Percentiles rank a stretch among this genome's conserved stretches.
These are phyloP conservation scores for Apamea epomidion DNA, from an alignment of 2,888 invertebrate genomes.

Conservation along the genomic window DNA sequence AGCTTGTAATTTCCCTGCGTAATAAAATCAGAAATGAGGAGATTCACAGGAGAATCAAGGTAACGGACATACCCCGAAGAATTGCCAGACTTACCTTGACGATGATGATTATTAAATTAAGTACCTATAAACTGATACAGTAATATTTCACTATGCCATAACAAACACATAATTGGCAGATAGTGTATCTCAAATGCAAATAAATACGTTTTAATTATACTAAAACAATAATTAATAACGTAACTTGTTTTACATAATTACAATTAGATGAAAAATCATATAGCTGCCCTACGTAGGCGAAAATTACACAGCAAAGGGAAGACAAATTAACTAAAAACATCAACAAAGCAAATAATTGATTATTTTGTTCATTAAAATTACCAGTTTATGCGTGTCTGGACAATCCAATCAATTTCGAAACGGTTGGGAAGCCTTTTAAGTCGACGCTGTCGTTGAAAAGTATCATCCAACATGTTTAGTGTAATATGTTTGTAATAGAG, in stretches of 20 bases:
- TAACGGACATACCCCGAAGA: background rate
- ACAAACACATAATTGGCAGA: background rate
- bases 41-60: background rate
- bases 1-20: background rate
- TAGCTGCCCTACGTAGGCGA: background rate
- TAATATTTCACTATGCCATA: background rate
- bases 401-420: conserved; percentile 50
- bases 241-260: conserved; percentile 6
- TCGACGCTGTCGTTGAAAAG: background rate
- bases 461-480: conserved; percentile 28
- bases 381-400: conserved; percentile 29
- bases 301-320: conserved; percentile 20
- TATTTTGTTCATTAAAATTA: conserved; percentile 54
- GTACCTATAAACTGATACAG: background rate
- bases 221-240: background rate
- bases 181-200: background rate
- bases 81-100: background rate
- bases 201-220: background rate
- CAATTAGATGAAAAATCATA: background rate
- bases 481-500: background rate
- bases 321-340: conserved; percentile 28
- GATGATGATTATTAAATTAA: background rate
- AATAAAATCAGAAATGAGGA: background rate
- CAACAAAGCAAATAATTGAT: conserved; percentile 44
- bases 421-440: conserved; percentile 15